phyloP scores from a whole-genome alignment of 1,140 invertebrate genomes.

The Trichoplusia ni region DNA sequence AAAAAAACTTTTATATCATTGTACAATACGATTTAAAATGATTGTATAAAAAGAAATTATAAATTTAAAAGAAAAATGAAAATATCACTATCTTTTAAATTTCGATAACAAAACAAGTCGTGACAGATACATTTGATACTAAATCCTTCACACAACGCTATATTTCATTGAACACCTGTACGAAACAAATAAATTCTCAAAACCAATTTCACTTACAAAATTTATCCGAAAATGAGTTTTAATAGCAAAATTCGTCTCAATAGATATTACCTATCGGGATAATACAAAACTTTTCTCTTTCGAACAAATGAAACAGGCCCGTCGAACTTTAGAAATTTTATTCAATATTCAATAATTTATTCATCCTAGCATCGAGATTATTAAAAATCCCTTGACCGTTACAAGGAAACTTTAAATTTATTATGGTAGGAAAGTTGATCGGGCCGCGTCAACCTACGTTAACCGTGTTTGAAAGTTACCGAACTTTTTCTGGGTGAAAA shows the following conservation, averaged over 20 bases:
- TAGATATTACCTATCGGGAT: slow-evolving; percentile 1
- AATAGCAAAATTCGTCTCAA: background rate
- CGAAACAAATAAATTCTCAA: background rate
- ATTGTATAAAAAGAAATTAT: too few relatives aligned
- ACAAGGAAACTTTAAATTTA: slow-evolving; percentile 41
- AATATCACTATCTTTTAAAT: too few relatives aligned
- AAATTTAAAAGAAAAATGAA: too few relatives aligned
- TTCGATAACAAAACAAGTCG: too few relatives aligned
- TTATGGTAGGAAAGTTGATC: slow-evolving; percentile 34
- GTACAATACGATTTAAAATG: too few relatives aligned
- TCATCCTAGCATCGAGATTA: slow-evolving; percentile 32
- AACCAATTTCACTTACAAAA: background rate
- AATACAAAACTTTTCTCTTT: slow-evolving; percentile 19
- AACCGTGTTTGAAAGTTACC: slow-evolving; percentile 32
- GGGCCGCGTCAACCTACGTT: slow-evolving; percentile 36
- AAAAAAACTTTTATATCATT: too few relatives aligned
- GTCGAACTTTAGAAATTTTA: slow-evolving; percentile 26
- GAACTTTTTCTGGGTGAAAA: slow-evolving; percentile 26
- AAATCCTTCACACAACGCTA: too few relatives aligned
- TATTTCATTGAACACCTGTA: too few relatives aligned
- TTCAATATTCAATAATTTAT: slow-evolving; percentile 36
- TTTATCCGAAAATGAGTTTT: background rate
- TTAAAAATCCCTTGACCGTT: slow-evolving; percentile 42
- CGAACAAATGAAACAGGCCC: slow-evolving; percentile 6
- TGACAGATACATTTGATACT: too few relatives aligned